A percentile compares a stretch with the other conserved stretches of the same genome.
phyloP scores from a whole-genome alignment of 2,113 vertebrate genomes.

The Syngnathus typhle region DNA sequence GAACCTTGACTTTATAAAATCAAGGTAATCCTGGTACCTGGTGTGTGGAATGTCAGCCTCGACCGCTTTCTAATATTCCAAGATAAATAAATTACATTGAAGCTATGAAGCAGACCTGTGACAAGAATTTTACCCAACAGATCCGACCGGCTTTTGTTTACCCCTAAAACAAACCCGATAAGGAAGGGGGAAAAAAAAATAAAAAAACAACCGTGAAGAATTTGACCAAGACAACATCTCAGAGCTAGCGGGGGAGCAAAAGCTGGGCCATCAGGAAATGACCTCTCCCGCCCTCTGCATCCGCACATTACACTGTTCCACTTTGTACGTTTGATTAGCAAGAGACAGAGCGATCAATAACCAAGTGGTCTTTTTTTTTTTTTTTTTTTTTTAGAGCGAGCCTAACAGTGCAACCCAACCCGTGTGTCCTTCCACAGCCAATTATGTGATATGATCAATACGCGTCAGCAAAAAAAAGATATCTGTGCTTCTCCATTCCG shows the following conservation, averaged over 20 bases:
- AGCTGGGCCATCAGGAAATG: conserved; percentile 37
- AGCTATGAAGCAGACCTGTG: conserved; percentile 9
- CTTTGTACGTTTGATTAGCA: conserved; percentile 69
- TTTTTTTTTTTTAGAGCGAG: conserved; percentile 38
- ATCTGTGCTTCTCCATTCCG: conserved; percentile 36
- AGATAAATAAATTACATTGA: conserved; percentile 14
- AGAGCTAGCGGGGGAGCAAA: conserved; percentile 2
- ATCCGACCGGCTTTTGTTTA: conserved; percentile 1
- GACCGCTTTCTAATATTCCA: conserved; percentile 7
- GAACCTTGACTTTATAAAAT: too few relatives aligned
- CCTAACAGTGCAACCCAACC: conserved; percentile 55
- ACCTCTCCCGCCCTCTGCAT: conserved; percentile 37
- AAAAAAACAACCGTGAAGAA: conserved; percentile 11
- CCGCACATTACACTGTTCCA: conserved; percentile 40
- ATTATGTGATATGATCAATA: conserved; percentile 71
- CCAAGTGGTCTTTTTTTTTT: background rate
- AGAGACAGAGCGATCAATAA: conserved; percentile 63
- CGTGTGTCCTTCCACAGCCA: conserved; percentile 55
- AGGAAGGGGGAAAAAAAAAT: background rate
- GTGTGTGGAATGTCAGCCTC: too few relatives aligned
- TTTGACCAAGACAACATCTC: conserved; percentile 4
- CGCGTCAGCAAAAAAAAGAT: conserved; percentile 63
- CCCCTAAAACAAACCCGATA: background rate
- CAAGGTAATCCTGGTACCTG: too few relatives aligned
- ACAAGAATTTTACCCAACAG: conserved; percentile 30